These are phyloP conservation scores for Phaethornis superciliosus DNA, from an alignment of 2,113 vertebrate genomes.

Conservation along the genomic window DNA sequence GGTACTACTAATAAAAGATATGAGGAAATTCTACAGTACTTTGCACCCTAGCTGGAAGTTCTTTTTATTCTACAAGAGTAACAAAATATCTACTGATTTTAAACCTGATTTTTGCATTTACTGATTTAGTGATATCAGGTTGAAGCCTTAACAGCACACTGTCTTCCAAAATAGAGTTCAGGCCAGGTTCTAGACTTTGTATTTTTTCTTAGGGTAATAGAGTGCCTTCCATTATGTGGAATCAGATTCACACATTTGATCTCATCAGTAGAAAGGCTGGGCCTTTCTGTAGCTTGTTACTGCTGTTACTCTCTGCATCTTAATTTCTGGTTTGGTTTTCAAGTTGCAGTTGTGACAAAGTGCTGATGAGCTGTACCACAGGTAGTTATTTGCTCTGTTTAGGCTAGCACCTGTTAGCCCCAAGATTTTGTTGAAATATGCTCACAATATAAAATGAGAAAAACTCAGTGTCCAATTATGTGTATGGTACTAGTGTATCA, in stretches of 20 bases:
- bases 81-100: background rate
- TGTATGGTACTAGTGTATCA: background rate
- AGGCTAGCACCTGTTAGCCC: background rate
- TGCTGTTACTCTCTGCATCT: background rate
- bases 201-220: background rate
- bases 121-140: background rate
- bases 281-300: background rate
- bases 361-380: background rate
- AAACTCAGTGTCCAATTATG: background rate
- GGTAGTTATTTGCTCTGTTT: background rate
- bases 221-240: background rate
- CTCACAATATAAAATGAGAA: background rate
- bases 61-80: background rate
- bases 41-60: background rate
- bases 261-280: background rate
- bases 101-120: background rate
- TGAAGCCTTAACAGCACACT: background rate
- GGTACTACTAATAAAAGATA: background rate
- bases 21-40: background rate
- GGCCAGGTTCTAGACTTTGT: background rate
- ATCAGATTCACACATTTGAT: background rate
- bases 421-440: background rate
- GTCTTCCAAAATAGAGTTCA: background rate
- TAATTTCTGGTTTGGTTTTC: background rate
- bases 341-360: background rate